A percentile compares a stretch with the other conserved stretches of the same genome.
Evolutionary conservation across 2,888 invertebrate genomes (phyloP).

Genomic region (Stenchaetothrips biformis): DNA sequence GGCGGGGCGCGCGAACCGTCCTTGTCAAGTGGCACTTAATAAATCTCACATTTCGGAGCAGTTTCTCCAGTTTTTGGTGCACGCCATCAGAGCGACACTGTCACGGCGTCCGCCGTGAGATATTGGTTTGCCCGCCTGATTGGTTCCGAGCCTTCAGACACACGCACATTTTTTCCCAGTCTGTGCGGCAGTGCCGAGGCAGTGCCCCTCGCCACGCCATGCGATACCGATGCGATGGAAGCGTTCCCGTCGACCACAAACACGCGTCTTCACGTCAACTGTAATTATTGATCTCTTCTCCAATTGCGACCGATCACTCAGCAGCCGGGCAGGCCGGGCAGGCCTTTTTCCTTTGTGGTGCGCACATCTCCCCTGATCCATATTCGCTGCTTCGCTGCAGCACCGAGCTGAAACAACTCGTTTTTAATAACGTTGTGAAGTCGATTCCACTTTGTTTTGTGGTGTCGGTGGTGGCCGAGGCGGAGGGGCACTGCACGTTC

Average conservation of each 20-base stretch:
- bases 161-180: too few relatives aligned
- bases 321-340: background rate
- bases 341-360: background rate
- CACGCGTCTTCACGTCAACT: conserved; percentile 6
- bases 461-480: background rate
- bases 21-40: background rate
- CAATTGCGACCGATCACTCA: conserved; percentile 11
- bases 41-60: background rate
- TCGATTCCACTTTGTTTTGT: conserved; percentile 18
- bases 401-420: background rate
- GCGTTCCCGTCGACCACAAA: background rate
- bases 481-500: background rate
- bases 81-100: too few relatives aligned
- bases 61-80: too few relatives aligned
- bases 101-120: too few relatives aligned
- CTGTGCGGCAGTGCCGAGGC: too few relatives aligned
- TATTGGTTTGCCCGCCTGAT: too few relatives aligned
- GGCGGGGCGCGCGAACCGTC: background rate
- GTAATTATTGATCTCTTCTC: conserved; percentile 8
- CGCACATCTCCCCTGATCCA: background rate
- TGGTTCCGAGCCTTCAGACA: too few relatives aligned
- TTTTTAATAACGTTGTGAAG: conserved; percentile 15
- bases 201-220: too few relatives aligned
- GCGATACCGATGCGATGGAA: too few relatives aligned
- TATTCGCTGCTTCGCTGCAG: background rate